Percentiles rank a stretch among this genome's conserved stretches.
Evolutionary conservation across 2,888 invertebrate species (phyloP).

Genomic region (Anthophora plumipes): DNA sequence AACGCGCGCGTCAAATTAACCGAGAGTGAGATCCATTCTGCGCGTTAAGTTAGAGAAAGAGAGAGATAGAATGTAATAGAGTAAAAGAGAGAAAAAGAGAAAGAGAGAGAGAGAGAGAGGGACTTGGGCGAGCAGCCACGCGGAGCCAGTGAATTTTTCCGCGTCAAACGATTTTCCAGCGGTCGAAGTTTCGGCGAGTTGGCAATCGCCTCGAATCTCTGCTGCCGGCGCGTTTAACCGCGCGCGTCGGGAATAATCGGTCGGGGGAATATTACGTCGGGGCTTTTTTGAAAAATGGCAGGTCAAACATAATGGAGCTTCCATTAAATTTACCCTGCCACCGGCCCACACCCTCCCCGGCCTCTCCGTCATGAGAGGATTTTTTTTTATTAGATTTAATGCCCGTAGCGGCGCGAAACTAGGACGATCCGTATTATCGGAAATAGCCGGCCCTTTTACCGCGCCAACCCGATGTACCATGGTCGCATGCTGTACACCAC

Average conservation of each 20-base stretch:
- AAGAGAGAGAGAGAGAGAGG: background rate
- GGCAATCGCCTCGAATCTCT: constrained; percentile 63
- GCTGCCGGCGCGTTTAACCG: constrained; percentile 35
- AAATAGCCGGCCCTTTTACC: constrained; percentile 46
- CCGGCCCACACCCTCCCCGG: background rate
- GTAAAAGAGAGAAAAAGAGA: background rate
- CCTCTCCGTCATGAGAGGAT: constrained; percentile 7
- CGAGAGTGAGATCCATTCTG: constrained; percentile 49
- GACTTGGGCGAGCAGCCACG: constrained; percentile 2
- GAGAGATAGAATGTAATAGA: background rate
- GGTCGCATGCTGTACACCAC: constrained; percentile 15
- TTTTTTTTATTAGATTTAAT: constrained; percentile 57
- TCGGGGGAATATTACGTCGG: constrained; percentile 26
- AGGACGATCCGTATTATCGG: constrained; percentile 59
- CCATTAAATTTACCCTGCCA: constrained; percentile 44
- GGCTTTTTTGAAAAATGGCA: constrained; percentile 34
- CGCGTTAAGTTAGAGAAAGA: background rate
- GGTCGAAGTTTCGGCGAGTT: constrained; percentile 60
- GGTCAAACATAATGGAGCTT: constrained; percentile 54
- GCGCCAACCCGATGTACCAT: constrained; percentile 3
- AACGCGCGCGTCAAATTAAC: constrained; percentile 67
- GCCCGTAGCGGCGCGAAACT: constrained; percentile 40
- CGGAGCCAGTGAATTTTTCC: constrained; percentile 55
- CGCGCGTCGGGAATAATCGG: constrained; percentile 31
- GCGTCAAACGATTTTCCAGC: constrained; percentile 55